Conservation (phyloP, 2,113 vertebrate species). For the Nesogale talazaci region DNA sequence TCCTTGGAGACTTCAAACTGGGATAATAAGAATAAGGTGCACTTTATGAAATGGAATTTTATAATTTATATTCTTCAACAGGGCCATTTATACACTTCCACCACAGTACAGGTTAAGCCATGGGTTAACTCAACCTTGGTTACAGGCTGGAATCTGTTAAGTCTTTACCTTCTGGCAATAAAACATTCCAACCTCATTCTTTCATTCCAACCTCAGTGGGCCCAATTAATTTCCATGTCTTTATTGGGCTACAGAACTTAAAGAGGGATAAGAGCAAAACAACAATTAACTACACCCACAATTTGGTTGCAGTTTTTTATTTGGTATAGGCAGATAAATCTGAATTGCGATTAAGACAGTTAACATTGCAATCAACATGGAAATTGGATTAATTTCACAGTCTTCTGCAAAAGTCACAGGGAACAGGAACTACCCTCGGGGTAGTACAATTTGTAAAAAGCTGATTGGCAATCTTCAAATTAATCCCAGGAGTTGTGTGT, state of each 20-base stretch:
- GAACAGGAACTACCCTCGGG: conserved; percentile 66
- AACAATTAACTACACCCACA: conserved; percentile 58
- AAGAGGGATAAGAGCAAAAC: conserved; percentile 38
- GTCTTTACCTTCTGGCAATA: conserved; percentile 16
- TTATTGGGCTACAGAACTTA: conserved; percentile 56
- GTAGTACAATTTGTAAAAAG: conserved; percentile 65
- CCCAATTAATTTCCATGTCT: conserved; percentile 69
- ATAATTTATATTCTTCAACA: conserved; percentile 17
- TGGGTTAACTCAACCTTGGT: conserved; percentile 20
- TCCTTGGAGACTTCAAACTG: background rate
- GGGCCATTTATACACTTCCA: background rate
- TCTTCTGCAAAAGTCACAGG: conserved; percentile 68
- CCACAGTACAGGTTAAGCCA: background rate
- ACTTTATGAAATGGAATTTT: background rate
- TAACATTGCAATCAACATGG: conserved; percentile 71
- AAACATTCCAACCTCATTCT: conserved; percentile 63
- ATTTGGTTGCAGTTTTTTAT: conserved; percentile 58
- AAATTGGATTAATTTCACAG: conserved; percentile 75
- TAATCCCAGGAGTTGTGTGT: conserved; percentile 65
- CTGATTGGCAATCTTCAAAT: conserved; percentile 73
- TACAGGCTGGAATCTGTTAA: background rate
- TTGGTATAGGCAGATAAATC: conserved; percentile 68
- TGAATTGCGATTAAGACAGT: conserved; percentile 72
- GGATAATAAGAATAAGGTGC: background rate
- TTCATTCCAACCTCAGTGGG: conserved; percentile 65